A percentile compares a stretch with the other conserved stretches of the same genome.
phyloP scores from a whole-genome alignment of 2,888 invertebrate genomes.

The Drosophila quinaria region DNA sequence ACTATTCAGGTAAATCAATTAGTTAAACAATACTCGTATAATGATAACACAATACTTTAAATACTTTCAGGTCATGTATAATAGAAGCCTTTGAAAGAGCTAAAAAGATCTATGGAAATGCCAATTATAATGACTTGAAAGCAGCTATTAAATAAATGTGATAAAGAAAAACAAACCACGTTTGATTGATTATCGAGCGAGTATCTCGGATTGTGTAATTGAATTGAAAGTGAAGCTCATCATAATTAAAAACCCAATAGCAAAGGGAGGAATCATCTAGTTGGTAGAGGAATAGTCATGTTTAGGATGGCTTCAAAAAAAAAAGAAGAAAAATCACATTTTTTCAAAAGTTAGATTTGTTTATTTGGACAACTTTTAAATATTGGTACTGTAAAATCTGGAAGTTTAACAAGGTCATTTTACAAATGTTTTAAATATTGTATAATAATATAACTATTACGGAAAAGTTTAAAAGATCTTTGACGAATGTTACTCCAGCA shows the following conservation, averaged over 20 bases:
- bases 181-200: conserved; percentile 5
- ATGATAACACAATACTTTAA: not conserved
- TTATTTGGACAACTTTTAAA: conserved; percentile 20
- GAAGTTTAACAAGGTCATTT: conserved; percentile 21
- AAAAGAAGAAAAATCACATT: not conserved
- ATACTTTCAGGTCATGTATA: conserved; percentile 89
- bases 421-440: conserved; percentile 21
- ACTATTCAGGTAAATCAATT: conserved; percentile 90
- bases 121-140: conserved; percentile 70
- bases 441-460: conserved; percentile 10
- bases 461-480: conserved; percentile 12
- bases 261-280: not conserved
- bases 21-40: not conserved
- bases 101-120: conserved; percentile 86
- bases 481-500: conserved; percentile 22
- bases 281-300: conserved; percentile 8
- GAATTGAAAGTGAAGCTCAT: conserved; percentile 2
- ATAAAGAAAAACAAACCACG: conserved; percentile 12
- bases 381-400: conserved; percentile 17
- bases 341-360: conserved; percentile 4
- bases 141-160: conserved; percentile 72
- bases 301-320: conserved; percentile 1
- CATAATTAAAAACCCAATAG: not conserved
- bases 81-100: conserved; percentile 91
- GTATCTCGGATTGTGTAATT: not conserved